Base-by-base conservation (phyloP, 2,113 vertebrate genomes). In the Dicerorhinus sumatrensis region DNA sequence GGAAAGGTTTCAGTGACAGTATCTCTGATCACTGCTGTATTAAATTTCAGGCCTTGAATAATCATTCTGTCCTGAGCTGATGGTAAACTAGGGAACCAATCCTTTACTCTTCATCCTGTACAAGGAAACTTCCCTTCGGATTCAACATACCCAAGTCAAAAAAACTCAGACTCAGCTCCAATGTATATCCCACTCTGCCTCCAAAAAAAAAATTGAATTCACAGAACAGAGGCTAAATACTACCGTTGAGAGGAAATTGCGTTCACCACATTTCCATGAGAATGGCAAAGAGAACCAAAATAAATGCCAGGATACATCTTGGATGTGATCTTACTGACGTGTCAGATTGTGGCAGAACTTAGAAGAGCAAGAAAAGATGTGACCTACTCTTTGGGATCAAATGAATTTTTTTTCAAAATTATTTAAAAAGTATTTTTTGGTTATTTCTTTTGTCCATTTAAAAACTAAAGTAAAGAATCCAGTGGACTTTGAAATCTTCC, bases 1-100 rank as follows among this genome's bases (percentile, higher is more conserved):
- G 84, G n/a, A 83, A 96, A 94, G 96, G 92, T 92, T 54, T 96
- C 36, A 39, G 87, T 16, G 63, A 87, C 70, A 23, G 0, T 92
- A 79, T 94, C 94, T 94, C 51, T 70, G 92, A 90, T 94, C 75
- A 7, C 42, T 0, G 70, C 39, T 20, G 76, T 58, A 95, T 92
- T 97, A 58, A 89, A 92, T 96, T 75, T 96, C 95, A 94, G 76
- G 60, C 56, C 33, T 42, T 0, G 6, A 36, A 93, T 85, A 70
- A 91, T 96, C 33, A 84, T 84, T 96, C 62, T 51, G 46, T 63
- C 54, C 75, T 7, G 42, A 73, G 89, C 70, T 62, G 51, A 62
- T 33, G 29, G 80, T 39, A 82, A 96, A 48, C 46, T 0, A 69
- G 69, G n/a, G 67, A 33, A 51, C 48, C 8, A 21, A 17, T 56